phyloP scores from a whole-genome alignment of 2,113 vertebrate species.

The Gasterosteus aculeatus region DNA sequence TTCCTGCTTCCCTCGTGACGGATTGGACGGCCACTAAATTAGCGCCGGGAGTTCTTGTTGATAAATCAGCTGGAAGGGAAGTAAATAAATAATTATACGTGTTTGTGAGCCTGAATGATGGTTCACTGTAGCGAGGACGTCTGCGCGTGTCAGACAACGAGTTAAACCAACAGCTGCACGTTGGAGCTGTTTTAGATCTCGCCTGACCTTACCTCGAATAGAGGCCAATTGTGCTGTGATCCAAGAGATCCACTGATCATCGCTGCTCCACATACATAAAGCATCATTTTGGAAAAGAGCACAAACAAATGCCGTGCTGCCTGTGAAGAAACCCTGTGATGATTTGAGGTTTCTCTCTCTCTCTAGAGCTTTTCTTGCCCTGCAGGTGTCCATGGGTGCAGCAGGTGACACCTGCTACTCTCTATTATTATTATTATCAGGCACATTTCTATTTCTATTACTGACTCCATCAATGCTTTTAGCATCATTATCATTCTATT shows the following conservation, averaged over 20 bases:
- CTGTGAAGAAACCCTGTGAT: slow-evolving; percentile 13
- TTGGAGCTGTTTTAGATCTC: slow-evolving; percentile 24
- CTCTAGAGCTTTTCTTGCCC: no score
- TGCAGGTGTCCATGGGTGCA: no score
- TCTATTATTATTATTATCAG: no score
- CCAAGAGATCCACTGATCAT: slow-evolving; percentile 26
- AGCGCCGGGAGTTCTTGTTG: slow-evolving; percentile 69
- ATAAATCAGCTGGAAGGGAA: slow-evolving; percentile 77
- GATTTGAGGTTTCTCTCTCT: not conserved
- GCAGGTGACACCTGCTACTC: no score
- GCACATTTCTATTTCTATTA: no score
- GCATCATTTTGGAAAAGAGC: not conserved
- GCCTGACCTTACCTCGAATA: slow-evolving; percentile 9
- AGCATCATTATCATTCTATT: no score
- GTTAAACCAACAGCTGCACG: slow-evolving; percentile 18
- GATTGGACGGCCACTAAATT: slow-evolving; percentile 78
- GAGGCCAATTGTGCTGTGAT: slow-evolving; percentile 6
- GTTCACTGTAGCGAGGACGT: slow-evolving; percentile 45
- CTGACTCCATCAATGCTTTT: no score
- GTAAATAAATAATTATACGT: slow-evolving; percentile 70
- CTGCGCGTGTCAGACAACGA: slow-evolving; percentile 30
- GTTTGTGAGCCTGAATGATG: slow-evolving; percentile 33
- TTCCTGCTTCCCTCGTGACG: slow-evolving; percentile 68
- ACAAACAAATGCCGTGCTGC: not conserved
- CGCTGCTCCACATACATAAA: slow-evolving; percentile 6